Base-by-base conservation (phyloP, 2,797 vertebrate species). In the Poecile montanus region DNA sequence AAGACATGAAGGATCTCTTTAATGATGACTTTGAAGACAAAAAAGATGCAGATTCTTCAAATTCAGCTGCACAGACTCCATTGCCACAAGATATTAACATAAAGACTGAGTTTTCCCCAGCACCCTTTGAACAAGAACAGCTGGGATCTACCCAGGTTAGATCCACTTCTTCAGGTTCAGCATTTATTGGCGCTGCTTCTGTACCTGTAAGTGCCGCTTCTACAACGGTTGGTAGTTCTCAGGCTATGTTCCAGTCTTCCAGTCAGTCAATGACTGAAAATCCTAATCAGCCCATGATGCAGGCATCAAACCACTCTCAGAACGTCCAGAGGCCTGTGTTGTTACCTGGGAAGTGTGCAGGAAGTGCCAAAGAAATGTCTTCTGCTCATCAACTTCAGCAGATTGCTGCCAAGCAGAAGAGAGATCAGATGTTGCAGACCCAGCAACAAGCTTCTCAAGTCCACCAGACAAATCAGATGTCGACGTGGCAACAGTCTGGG, bases 1-100 rank as follows among this genome's bases (percentile, higher is more conserved):
- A 99, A 96, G 99, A 99, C 97, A 99, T 99, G 98, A 99, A 99
- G 98, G 99, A 99, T 97, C 98, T 99, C 40, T 99, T 99, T 42
- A 99, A 98, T 8, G 99, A 99, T 3, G 98, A 99, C 84, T 99
- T 99, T 15, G 99, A 99, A 94, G 99, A 99, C 91, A 99, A 99
- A 84, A 99, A 99, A 88, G 99, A 99, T 84, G 96, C 97, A 15
- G 99, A 99, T 89, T 92, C 98, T 75, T 93, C 97, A 91, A 50
- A 96, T 94, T 96, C 98, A 93, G 86, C 98, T 26, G 97, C 98
- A 36, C 98, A 98, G 89, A 97, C 98, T 65, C 98, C 99, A 3
- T 97, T 98, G 48, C 96, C 98, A 20, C 98, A 98, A 32, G 99
- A 99, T 87, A 97, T 98, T 93, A 98, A 94, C 25, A 98, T 99